Percentiles rank a stretch among this genome's conserved stretches.
Conservation (phyloP, 1,140 invertebrate species). For the Sarcophaga bullata region DNA sequence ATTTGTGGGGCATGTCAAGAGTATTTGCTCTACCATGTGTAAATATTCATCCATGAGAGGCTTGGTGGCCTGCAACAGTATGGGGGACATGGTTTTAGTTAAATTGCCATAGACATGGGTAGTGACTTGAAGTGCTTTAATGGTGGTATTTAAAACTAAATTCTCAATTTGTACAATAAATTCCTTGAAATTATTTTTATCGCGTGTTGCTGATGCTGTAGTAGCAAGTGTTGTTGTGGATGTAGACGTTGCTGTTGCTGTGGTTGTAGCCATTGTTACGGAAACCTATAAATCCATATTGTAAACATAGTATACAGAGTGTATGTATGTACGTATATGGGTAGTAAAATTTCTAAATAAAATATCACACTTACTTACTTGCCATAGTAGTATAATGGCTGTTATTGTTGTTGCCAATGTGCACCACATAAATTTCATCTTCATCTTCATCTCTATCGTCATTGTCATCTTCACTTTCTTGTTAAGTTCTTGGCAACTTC, state of each 20-base stretch:
- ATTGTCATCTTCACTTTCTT: conserved; percentile 1
- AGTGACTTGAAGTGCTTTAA: conserved; percentile 38
- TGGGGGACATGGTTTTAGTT: conserved; percentile 36
- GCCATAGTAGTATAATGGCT: background rate
- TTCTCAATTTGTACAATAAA: conserved; percentile 38
- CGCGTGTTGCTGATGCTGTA: background rate
- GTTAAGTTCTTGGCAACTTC: conserved; percentile 11
- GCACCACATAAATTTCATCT: conserved; percentile 26
- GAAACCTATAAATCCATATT: conserved; percentile 39
- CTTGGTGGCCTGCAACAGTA: conserved; percentile 27
- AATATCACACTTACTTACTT: conserved; percentile 8
- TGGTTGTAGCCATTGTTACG: conserved; percentile 17
- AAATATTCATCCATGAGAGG: conserved; percentile 31
- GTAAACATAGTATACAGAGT: conserved; percentile 2
- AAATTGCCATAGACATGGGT: conserved; percentile 36
- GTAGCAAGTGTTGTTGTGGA: background rate
- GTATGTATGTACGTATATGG: no score
- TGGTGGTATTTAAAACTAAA: conserved; percentile 38
- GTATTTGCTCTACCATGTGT: conserved; percentile 20
- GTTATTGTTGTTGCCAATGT: no score
- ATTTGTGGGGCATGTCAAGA: conserved; percentile 5
- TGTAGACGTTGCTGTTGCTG: background rate
- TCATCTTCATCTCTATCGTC: background rate
- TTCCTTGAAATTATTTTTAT: conserved; percentile 24
- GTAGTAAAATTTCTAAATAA: background rate